These are phyloP conservation scores for Mesorhabditis spiculigera DNA, from an alignment of 2,888 invertebrate genomes.

Conservation along the genomic window DNA sequence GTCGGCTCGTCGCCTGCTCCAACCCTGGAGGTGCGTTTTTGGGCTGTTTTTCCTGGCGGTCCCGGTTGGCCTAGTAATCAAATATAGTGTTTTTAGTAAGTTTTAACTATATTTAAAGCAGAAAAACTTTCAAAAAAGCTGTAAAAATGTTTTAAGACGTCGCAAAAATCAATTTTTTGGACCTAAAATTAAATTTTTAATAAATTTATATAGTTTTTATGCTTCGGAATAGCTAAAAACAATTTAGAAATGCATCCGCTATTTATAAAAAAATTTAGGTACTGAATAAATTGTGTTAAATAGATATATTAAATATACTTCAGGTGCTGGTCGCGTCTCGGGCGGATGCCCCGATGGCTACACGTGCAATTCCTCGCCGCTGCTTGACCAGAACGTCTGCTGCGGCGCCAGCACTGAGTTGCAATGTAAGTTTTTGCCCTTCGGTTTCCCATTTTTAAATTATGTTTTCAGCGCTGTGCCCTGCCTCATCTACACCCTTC, in stretches of 20 bases:
- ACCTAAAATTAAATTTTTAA: too few species aligned
- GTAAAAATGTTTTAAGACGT: too few species aligned
- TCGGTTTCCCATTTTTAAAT: conserved; percentile 1
- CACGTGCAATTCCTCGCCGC: conserved; percentile 51
- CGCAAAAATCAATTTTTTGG: too few species aligned
- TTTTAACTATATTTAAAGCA: too few species aligned
- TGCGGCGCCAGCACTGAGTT: conserved; percentile 55
- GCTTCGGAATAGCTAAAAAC: too few species aligned
- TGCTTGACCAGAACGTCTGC: conserved; percentile 57
- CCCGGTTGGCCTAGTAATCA: too few species aligned
- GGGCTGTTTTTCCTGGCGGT: too few species aligned
- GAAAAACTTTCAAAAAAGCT: too few species aligned
- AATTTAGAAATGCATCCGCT: too few species aligned
- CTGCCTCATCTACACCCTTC: conserved; percentile 54
- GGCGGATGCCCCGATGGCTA: conserved; percentile 58
- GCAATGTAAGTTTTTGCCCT: conserved; percentile 31
- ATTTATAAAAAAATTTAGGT: too few species aligned
- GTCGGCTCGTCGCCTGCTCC: conserved; percentile 48
- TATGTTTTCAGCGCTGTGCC: conserved; percentile 48
- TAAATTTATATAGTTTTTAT: too few species aligned
- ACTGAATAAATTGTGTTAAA: background rate
- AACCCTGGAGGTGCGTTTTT: conserved; percentile 31
- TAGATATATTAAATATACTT: background rate
- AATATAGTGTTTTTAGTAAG: too few species aligned
- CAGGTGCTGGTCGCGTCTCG: conserved; percentile 40